Evolutionary conservation across 2,113 vertebrate species (phyloP), one percentile per base, ranked within the genome.

Genomic region (Ranitomeya variabilis): DNA sequence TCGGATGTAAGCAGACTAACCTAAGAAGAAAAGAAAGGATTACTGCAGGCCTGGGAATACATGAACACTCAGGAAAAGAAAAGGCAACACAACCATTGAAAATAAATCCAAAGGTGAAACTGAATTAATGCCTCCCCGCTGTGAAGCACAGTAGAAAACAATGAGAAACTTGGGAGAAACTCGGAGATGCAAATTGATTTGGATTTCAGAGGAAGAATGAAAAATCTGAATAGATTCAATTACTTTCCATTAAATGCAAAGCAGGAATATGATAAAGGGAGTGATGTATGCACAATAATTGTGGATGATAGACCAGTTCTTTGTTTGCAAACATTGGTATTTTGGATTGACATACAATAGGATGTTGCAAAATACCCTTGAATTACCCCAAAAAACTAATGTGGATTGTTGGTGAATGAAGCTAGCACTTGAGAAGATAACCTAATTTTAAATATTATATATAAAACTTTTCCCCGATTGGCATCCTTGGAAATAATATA

Each of bases 51-150:
- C 62, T 26, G 23, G 31, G 59, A 77, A 7, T 31, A 52, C 54
- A 11, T 26, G 16, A 69, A 73, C 15, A 14, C 26, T 45, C 26
- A 31, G 7, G 69, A 88, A 81, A 59, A 14, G 51, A 23, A 78
- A 79, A 86, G 64, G 45, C 15, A 82, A 82, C n/a, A 12, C 4
- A 26, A 59, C 54, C 31, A 71, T 9, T 60, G 60, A 59, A 73
- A 82, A 45, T 21, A 69, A 66, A 86, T 86, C 37, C 79, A 60
- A 86, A 87, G 77, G 86, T 80, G 51, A 87, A 55, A 69, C 51
- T 13, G 26, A 66, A 52, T 31, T 73, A 62, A 59, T 76, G 6
- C 51, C 74, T 5, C 21, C 86, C 86, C 19, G 15, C 79, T 74
- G 79, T 51, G 86, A 73, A 21, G 31, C 15, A 67, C 76, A 67